These are phyloP conservation scores for Paraplagusia blochii DNA, from an alignment of 2,113 vertebrate genomes.

Conservation along the genomic window DNA sequence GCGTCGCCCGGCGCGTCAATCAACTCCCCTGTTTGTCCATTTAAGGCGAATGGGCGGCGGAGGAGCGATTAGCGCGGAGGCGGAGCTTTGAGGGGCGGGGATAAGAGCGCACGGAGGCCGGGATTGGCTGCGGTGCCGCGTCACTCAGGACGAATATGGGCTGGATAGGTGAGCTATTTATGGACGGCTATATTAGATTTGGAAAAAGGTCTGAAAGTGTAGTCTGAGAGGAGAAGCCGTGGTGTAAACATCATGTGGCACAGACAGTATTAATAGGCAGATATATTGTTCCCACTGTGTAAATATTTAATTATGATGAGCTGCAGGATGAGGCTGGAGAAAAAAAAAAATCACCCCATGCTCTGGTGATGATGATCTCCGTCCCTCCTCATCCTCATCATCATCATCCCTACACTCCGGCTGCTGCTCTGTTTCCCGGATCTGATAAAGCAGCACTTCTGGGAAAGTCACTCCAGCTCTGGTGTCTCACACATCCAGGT, in stretches of 20 bases:
- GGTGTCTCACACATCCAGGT: too few species aligned
- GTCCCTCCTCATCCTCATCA: too few species aligned
- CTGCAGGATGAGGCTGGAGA: constrained; percentile 10
- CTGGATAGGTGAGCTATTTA: constrained; percentile 93
- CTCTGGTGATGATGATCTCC: constrained; percentile 4
- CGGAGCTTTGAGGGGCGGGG: constrained; percentile 51
- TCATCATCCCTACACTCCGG: too few species aligned
- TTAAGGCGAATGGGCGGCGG: constrained; percentile 80
- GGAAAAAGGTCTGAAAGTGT: constrained; percentile 55
- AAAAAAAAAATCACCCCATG: background rate
- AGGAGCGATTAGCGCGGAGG: constrained; percentile 59
- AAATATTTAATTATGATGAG: constrained; percentile 35
- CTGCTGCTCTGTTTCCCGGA: too few species aligned
- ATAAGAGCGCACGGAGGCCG: background rate
- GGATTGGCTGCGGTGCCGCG: constrained; percentile 70
- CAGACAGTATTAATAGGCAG: constrained; percentile 27
- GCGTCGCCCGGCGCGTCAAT: constrained; percentile 71
- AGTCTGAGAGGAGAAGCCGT: constrained; percentile 54
- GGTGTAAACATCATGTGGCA: constrained; percentile 50
- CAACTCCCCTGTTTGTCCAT: constrained; percentile 81
- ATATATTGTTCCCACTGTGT: constrained; percentile 28
- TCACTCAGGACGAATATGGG: constrained; percentile 79
- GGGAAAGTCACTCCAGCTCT: too few species aligned
- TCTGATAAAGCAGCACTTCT: too few species aligned
- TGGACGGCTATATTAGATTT: constrained; percentile 92